Evolutionary conservation across 2,797 vertebrate genomes (phyloP), one percentile per base, ranked within the genome.

Genomic region (Chelon labrosus): DNA sequence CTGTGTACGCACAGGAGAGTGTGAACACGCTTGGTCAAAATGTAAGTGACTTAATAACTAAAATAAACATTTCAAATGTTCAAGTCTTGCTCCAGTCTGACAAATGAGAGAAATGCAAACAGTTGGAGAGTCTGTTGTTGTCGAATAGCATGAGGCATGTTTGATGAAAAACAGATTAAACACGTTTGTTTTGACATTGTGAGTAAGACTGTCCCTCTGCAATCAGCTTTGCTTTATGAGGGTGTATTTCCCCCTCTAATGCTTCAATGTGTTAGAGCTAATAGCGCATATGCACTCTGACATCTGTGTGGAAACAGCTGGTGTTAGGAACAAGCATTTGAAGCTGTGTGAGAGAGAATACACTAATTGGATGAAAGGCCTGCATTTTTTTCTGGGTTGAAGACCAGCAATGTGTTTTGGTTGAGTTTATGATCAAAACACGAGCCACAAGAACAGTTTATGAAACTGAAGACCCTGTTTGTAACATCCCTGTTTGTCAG

Each of bases 301-400:
- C 75, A 83, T 84, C 50, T 83, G 74, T 79, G 63, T 60, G 37
- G 74, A 74, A 84, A 75, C 68, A 81, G 79, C 68, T 84, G 74
- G 53, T 63, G 62, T 71, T 53, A 17, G 20, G 63, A 75, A 54
- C 44, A 60, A 67, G 59, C 25, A 52, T 70, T 72, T 82, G 37
- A 80, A 73, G 77, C 57, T 52, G 64, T 42, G 31, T 42, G 25
- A 63, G 19, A 69, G 22, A 59, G 38, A 81, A 69, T 42, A 73
- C 53, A 73, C 3, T 76, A 65, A 66, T 73, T 74, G n/a, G 10
- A 44, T 50, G 47, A 42, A 59, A 72, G 60, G 78, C 47, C 51
- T 11, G 7, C 0, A 51, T 73, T 52, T 77, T 7, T 66, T 41
- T 66, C 17, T 60, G 31, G 41, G 9, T 55, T 70, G 14, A 75